phyloP scores from a whole-genome alignment of 2,888 invertebrate genomes.

The Eupithecia exiguata region DNA sequence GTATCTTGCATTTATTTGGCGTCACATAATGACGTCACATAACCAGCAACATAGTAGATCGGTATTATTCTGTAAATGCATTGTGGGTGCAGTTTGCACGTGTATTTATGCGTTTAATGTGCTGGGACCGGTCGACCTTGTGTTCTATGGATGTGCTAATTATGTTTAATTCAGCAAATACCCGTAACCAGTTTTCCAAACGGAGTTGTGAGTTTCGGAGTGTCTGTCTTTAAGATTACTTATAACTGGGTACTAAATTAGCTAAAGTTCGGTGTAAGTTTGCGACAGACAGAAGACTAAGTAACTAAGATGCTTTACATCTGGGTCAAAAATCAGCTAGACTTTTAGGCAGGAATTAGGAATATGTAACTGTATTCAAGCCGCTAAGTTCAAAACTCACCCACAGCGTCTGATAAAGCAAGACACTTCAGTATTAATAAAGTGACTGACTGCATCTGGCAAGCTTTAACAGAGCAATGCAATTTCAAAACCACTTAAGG shows the following conservation, averaged over 20 bases:
- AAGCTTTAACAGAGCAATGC: slow-evolving; percentile 23
- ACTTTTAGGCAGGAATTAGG: neutral
- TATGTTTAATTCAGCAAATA: slow-evolving; percentile 47
- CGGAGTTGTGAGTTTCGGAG: neutral
- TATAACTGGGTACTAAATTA: neutral
- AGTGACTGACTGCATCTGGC: slow-evolving; percentile 18
- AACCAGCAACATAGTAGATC: neutral
- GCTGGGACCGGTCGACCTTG: slow-evolving; percentile 54
- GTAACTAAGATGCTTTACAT: neutral
- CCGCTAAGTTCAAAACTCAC: neutral
- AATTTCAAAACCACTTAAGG: slow-evolving; percentile 27
- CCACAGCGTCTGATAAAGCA: neutral
- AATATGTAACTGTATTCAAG: neutral
- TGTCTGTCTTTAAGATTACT: neutral
- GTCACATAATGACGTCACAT: neutral
- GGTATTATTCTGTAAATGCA: neutral
- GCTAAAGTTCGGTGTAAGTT: neutral
- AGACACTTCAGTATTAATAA: slow-evolving; percentile 13
- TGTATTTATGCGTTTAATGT: slow-evolving; percentile 34
- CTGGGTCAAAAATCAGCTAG: neutral
- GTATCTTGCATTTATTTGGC: neutral
- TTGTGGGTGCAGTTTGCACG: slow-evolving; percentile 24
- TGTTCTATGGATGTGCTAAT: slow-evolving; percentile 50
- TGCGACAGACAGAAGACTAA: neutral
- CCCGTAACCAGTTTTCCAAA: neutral